phyloP scores from a whole-genome alignment of 2,888 invertebrate genomes.

The Calameuta idolon region DNA sequence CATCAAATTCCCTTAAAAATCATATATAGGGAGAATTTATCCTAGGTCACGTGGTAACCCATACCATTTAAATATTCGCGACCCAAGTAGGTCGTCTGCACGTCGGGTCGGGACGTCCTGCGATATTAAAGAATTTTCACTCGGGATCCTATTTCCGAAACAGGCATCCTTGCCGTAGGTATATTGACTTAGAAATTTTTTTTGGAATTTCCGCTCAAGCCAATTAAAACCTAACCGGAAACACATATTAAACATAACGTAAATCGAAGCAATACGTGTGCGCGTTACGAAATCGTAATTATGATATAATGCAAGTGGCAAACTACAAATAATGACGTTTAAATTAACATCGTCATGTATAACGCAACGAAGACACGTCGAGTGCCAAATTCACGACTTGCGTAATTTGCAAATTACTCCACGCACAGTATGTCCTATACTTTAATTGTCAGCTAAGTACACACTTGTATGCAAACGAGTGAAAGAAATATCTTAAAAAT shows the following conservation, averaged over 20 bases:
- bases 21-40: background rate
- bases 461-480: too few species aligned
- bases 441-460: too few species aligned
- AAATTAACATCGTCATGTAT: constrained; percentile 38
- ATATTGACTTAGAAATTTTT: background rate
- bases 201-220: background rate
- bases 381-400: background rate
- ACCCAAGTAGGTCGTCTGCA: background rate
- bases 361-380: background rate
- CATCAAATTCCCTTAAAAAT: background rate
- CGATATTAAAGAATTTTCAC: background rate
- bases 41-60: background rate
- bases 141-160: background rate
- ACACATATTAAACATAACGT: background rate
- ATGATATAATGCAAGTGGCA: constrained; percentile 33
- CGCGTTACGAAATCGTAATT: background rate
- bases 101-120: background rate
- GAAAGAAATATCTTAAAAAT: background rate
- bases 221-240: background rate
- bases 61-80: background rate
- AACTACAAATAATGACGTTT: constrained; percentile 41
- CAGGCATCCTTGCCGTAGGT: background rate
- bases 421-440: too few species aligned
- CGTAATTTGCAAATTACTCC: too few species aligned
- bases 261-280: background rate